Base-by-base conservation (phyloP, 2,113 vertebrate genomes). In the Leptodactylus fuscus region DNA sequence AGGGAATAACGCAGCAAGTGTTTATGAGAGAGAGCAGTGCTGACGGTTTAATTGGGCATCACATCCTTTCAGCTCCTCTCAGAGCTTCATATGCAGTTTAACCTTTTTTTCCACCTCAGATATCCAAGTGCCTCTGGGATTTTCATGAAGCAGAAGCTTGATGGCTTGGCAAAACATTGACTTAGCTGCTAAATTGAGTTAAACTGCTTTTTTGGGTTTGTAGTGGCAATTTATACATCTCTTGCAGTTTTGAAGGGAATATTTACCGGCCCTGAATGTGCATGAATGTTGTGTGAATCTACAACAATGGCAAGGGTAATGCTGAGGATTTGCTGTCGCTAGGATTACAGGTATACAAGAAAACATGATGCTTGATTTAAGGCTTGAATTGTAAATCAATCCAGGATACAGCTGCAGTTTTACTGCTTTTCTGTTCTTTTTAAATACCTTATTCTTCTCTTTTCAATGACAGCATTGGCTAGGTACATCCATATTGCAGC, bases 11-110 rank as follows among this genome's bases (percentile, higher is more conserved):
- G 89, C 90, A 90, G 91, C 91, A 90, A 92, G 91, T 87, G 92
- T 91, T 93, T 88, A 90, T 89, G 91, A 92, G 89, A 88, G 24
- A 87, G 89, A 87, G 89, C 84, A 83, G 87, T 78, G 90, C 91
- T 88, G 92, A 90, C 90, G 90, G 92, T 92, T 96, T 96, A 96
- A 97, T 95, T 97, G 95, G 94, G 92, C 92, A 91, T 91, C 81
- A 88, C 85, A 88, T 89, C 93, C 92, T 91, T 90, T 91, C 89
- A 87, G 89, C 90, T 93, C 90, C 87, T 89, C 93, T 94, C 92
- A 91, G 90, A 91, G 91, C 91, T 87, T 95, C 90, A 93, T 94
- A 90, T 88, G 88, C 93, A 91, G 92, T 94, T 96, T 95, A 95
- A 96, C 94, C 94, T 95, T 94, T 94, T 85, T 86, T 81, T 79